Evolutionary conservation across 2,113 vertebrate species (phyloP).

Genomic region (Corvus hawaiiensis): DNA sequence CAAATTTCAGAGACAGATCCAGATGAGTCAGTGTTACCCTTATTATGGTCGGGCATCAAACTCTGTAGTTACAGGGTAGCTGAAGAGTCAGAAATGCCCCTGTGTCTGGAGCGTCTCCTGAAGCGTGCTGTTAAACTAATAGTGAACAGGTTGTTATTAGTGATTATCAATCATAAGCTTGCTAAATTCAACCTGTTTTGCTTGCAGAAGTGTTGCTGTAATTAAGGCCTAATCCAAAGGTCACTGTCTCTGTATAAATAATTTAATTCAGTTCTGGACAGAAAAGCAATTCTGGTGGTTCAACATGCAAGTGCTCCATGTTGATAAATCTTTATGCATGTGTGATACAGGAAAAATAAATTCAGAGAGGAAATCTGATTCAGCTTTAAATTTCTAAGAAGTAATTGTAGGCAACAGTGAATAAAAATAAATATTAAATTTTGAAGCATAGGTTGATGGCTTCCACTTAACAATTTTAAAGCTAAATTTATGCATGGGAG

Average conservation of each 20-base stretch:
- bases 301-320: not conserved
- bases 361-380: not conserved
- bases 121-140: not conserved
- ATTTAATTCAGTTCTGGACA: not conserved
- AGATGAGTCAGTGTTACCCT: not conserved
- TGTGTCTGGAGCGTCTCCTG: not conserved
- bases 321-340: not conserved
- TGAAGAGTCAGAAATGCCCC: not conserved
- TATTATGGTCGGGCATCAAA: not conserved
- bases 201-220: not conserved
- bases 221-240: not conserved
- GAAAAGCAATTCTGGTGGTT: not conserved
- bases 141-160: not conserved
- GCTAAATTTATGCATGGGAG: constrained; percentile 4
- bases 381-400: not conserved
- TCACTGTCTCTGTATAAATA: not conserved
- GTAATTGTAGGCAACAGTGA: not conserved
- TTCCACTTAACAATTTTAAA: constrained; percentile 13
- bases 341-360: not conserved
- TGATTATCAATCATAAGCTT: not conserved
- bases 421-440: not conserved
- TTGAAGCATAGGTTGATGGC: not conserved
- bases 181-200: not conserved
- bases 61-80: not conserved
- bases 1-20: not conserved